Percentiles rank a stretch among this genome's conserved stretches.
phyloP scores from a whole-genome alignment of 2,888 invertebrate genomes.

The Euzophera pinguis region DNA sequence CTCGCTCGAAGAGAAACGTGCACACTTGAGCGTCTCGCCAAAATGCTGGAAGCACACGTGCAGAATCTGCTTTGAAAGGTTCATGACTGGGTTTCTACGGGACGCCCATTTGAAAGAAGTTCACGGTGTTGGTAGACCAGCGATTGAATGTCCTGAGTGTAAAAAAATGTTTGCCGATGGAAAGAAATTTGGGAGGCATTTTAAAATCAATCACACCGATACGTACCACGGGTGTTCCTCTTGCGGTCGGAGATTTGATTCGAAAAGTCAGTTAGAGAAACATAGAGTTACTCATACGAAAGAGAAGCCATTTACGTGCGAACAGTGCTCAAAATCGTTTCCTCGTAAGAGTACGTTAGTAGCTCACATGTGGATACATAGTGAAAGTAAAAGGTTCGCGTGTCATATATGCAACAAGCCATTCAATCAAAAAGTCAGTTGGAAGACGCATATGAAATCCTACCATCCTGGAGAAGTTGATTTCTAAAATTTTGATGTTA shows the following conservation, averaged over 20 bases:
- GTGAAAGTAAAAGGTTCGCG: slow-evolving; percentile 48
- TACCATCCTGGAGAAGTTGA: slow-evolving; percentile 20
- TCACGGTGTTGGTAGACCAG: slow-evolving; percentile 42
- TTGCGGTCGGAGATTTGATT: slow-evolving; percentile 60
- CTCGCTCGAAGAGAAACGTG: slow-evolving; percentile 39
- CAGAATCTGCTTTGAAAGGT: slow-evolving; percentile 44
- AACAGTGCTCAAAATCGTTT: slow-evolving; percentile 63
- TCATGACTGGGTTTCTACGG: slow-evolving; percentile 38
- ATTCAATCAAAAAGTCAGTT: slow-evolving; percentile 51
- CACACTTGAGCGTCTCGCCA: slow-evolving; percentile 38
- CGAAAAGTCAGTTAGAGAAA: slow-evolving; percentile 57
- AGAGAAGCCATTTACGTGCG: slow-evolving; percentile 64
- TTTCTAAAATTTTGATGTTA: neutral
- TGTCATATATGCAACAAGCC: slow-evolving; percentile 50
- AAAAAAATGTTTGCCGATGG: slow-evolving; percentile 38
- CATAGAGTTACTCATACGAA: slow-evolving; percentile 71
- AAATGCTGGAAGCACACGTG: slow-evolving; percentile 50
- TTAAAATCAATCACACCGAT: slow-evolving; percentile 45
- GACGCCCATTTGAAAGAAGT: slow-evolving; percentile 40
- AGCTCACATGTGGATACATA: slow-evolving; percentile 64
- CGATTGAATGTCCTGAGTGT: slow-evolving; percentile 49
- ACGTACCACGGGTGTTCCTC: slow-evolving; percentile 41
- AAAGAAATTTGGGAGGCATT: slow-evolving; percentile 41
- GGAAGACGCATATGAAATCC: slow-evolving; percentile 42
- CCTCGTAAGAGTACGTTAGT: slow-evolving; percentile 50